phyloP scores from a whole-genome alignment of 2,113 vertebrate genomes.

The Antigone vipio region DNA sequence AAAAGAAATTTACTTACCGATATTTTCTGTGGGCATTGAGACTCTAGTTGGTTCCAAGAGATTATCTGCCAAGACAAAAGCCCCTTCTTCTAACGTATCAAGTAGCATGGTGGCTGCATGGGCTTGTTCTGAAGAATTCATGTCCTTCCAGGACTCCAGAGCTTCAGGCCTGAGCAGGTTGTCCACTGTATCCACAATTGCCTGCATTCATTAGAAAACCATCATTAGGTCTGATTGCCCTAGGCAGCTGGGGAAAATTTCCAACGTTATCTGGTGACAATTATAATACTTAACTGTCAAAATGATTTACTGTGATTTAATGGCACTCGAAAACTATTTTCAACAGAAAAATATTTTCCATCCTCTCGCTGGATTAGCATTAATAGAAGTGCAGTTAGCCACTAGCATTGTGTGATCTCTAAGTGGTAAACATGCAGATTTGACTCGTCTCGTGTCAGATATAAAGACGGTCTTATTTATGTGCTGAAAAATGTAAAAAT shows the following conservation, averaged over 20 bases:
- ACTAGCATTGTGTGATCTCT: constrained; percentile 4
- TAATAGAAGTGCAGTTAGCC: constrained; percentile 54
- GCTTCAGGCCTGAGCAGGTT: constrained; percentile 96
- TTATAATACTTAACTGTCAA: constrained; percentile 66
- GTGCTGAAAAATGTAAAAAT: constrained; percentile 20
- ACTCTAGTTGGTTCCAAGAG: constrained; percentile 94
- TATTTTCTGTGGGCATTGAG: constrained; percentile 96
- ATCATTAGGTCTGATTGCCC: constrained; percentile 64
- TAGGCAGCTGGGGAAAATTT: constrained; percentile 36
- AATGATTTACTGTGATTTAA: constrained; percentile 68
- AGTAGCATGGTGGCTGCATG: constrained; percentile 97
- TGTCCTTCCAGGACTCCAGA: constrained; percentile 95
- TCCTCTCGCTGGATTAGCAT: constrained; percentile 1
- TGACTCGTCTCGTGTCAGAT: constrained; percentile 1
- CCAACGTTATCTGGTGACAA: constrained; percentile 49
- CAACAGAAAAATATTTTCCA: constrained; percentile 37
- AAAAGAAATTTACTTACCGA: constrained; percentile 81
- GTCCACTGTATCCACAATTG: constrained; percentile 98
- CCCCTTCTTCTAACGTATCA: constrained; percentile 96
- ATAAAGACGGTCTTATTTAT: constrained; percentile 18
- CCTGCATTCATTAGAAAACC: constrained; percentile 83
- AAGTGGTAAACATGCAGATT: constrained; percentile 23
- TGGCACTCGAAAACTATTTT: constrained; percentile 36
- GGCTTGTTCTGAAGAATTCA: constrained; percentile 97
- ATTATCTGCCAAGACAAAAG: constrained; percentile 97